Conservation (phyloP, 2,797 vertebrate species). For the Hippopotamyrus pictus region DNA sequence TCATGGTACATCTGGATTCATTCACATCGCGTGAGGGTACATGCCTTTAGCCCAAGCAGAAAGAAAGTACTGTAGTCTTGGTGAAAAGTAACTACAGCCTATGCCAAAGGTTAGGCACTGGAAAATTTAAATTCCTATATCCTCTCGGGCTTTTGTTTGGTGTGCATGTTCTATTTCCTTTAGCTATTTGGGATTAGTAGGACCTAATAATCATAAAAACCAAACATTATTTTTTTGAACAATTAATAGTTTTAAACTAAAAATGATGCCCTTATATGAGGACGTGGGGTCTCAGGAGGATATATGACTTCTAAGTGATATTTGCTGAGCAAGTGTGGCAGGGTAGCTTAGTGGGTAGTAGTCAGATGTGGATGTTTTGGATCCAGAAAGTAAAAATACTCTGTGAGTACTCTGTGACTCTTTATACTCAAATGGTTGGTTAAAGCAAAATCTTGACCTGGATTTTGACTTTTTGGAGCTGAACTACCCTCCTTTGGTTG, state of each 20-base stretch:
- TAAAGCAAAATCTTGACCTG: neutral
- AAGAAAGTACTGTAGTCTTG: neutral
- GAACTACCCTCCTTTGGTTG: neutral
- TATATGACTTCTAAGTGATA: neutral
- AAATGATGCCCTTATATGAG: too few species aligned
- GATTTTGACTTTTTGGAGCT: neutral
- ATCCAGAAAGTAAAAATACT: neutral
- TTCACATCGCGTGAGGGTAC: neutral
- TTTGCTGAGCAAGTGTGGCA: neutral
- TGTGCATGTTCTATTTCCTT: too few species aligned
- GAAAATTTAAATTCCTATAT: neutral
- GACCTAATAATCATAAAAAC: too few species aligned
- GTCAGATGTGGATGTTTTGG: neutral
- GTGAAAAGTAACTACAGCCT: neutral
- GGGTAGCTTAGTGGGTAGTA: neutral
- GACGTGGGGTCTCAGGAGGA: neutral
- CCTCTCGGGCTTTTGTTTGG: too few species aligned
- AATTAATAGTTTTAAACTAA: too few species aligned
- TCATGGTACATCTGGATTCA: neutral
- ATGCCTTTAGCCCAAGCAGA: constrained; percentile 36
- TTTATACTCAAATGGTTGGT: neutral
- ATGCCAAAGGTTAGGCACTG: neutral
- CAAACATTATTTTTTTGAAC: too few species aligned
- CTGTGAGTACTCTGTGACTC: neutral
- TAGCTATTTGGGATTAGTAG: too few species aligned